Evolutionary conservation across 1,140 invertebrate species (phyloP), one percentile per base, ranked within the genome.

Genomic region (Dysdera silvatica): DNA sequence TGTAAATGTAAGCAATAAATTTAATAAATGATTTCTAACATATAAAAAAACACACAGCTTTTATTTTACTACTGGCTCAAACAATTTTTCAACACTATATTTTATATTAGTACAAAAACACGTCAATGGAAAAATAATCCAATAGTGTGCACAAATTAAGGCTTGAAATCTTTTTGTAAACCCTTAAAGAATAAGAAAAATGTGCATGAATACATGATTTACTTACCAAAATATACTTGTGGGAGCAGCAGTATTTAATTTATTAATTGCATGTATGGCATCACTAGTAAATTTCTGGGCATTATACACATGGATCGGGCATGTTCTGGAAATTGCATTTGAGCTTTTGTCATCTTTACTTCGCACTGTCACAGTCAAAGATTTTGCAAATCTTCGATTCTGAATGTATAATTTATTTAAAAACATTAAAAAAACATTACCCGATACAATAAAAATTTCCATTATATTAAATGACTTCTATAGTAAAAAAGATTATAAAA

Each of bases 211-310:
- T 75, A 3, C 78, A 80, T 58, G 78, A 76, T 70, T 80, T 80
- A 65, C 76, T 79, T 23, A 91, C 75, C 67, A 88, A 67, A 61
- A 84, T 79, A 18, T 83, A 73, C 31, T 82, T 79, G 71, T 81
- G 80, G 66, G 68, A 76, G 45, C 76, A 74, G 61, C 87, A 73
- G 68, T 82, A 81, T 70, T 87, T 78, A 63, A 80, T 74, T 74
- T 83, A 77, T 68, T 80, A 78, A 63, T 82, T 80, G 76, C 78
- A 76, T 66, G 82, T 75, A 41, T 80, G 16, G 80, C 80, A 69
- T 85, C 74, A 84, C 85, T 56, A 79, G 76, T 16, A 80, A 80
- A 68, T 54, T 74, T 74, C 20, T 71, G 66, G 8, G 66, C 60
- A 59, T 74, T 71, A 65, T 79, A 78, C 24, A 67, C 61, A 23